Conservation (phyloP, 2,113 vertebrate genomes). For the Pitta sordida region DNA sequence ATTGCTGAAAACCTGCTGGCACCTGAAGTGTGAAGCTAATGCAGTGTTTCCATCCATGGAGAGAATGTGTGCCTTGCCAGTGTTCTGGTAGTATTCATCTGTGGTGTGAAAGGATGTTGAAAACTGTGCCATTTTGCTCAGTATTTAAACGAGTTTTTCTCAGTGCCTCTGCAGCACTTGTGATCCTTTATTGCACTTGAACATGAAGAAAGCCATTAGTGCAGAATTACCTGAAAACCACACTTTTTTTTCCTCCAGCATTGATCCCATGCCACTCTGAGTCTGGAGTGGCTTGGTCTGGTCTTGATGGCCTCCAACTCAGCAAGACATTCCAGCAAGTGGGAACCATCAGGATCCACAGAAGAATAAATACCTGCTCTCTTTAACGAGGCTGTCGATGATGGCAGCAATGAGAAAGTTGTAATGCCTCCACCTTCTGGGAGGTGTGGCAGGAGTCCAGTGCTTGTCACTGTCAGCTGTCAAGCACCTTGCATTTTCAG, state of each 20-base stretch:
- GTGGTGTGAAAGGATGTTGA: background rate
- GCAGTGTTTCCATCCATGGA: background rate
- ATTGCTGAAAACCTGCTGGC: background rate
- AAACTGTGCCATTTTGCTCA: background rate
- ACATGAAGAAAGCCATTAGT: background rate
- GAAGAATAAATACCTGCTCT: background rate
- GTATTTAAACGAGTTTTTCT: background rate
- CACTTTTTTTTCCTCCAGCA: fast-evolving
- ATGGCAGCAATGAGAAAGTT: background rate
- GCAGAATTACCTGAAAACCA: background rate
- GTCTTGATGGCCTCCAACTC: background rate
- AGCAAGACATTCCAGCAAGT: background rate
- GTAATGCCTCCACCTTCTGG: background rate
- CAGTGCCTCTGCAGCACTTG: background rate
- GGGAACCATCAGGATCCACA: no score
- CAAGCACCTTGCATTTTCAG: background rate
- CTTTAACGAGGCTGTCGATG: background rate
- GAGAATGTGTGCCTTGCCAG: background rate
- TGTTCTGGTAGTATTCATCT: background rate
- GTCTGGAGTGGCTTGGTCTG: background rate
- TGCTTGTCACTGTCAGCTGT: background rate
- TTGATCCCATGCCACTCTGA: background rate
- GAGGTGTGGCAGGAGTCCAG: background rate
- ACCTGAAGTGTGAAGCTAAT: background rate
- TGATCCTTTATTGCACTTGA: background rate